Evolutionary conservation across 2,113 vertebrate genomes (phyloP), one percentile per base, ranked within the genome.

Genomic region (Nycticorax nycticorax): DNA sequence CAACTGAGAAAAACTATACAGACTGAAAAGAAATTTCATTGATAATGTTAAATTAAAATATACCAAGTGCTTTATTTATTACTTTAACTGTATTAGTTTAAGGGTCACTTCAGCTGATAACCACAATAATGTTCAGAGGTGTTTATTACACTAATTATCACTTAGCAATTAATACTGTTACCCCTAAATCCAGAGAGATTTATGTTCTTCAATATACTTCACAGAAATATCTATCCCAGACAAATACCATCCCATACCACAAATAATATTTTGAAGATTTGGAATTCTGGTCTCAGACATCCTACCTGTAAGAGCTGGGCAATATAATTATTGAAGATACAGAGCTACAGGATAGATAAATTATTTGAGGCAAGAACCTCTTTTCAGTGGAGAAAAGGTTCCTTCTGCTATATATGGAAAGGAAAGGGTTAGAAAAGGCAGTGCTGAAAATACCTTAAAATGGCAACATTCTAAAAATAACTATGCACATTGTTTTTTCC

Each of bases 71-170:
- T 41, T 96, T 95, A 72, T 50, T 91, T 43, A 43, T 43, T 43
- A 43, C 9, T 43, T 43, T 43, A 43, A 43, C 13, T 43, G 14
- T 95, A 72, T 50, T 91, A 95, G 57, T 79, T 74, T 79, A 74
- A 69, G 28, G 14, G 95, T 94, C 10, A 23, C 13, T 96, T 96
- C 71, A 52, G 26, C 56, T 89, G 60, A 76, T 86, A 96, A 62
- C 19, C 8, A 19, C 33, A 93, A 41, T n/a, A 94, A 62, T 74
- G 15, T 94, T 95, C 60, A 85, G 88, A 91, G 53, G 28, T 85
- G 43, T 69, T 69, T 66, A 84, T 92, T 77, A n/a, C 45, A 87
- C 30, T 89, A 96, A 93, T 97, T 96, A 96, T 73, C n/a, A 69
- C 60, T 93, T 79, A 92, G 82, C 94, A 93, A 93, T 96, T 96